Evolutionary conservation across 1,140 invertebrate genomes (phyloP), one percentile per base, ranked within the genome.

Genomic region (Mylabris phalerata): DNA sequence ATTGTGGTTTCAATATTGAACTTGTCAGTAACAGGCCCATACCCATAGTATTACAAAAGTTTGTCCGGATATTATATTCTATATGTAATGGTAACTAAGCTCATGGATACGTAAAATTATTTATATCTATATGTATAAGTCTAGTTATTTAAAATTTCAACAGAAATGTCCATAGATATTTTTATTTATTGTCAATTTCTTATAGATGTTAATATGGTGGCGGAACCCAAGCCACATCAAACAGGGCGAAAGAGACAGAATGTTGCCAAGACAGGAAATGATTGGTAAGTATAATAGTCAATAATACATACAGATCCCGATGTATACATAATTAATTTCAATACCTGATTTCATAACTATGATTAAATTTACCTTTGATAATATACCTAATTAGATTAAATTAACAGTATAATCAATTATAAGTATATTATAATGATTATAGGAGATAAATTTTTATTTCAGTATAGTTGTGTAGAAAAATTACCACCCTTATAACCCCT

Each of bases 151-250:
- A 38, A 27, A 26, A 19, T 4, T 47, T 9, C 24, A 47, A 24
- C 0, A 26, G 4, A 47, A 19, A 47, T 25, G 6, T n/a, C 25
- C 25, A 9, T 48, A 7, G 11, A 48, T 27, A 42, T 26, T 52
- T 19, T 42, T 27, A 9, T 51, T 40, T 19, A 19, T 10, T 43
- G 9, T n/a, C 10, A 43, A 43, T 42, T 43, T 42, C 13, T 84
- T 83, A 46, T 78, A 88, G 86, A 88, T 80, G 86, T 88, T 27
- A 90, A 90, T 75, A 86, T 90, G 85, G 88, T 90, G 41, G 86
- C 88, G 13, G 88, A 90, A 71, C 88, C 88, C 27, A 90, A 90
- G 75, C 84, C 87, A 46, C 87, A 90, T 75, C 88, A 90, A 76
- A 88, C 87, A 49, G 87, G 87, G 60, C 78, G 87, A 62, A 90